Conservation (phyloP, 1,140 invertebrate species). For the Drosophila suzukii region DNA sequence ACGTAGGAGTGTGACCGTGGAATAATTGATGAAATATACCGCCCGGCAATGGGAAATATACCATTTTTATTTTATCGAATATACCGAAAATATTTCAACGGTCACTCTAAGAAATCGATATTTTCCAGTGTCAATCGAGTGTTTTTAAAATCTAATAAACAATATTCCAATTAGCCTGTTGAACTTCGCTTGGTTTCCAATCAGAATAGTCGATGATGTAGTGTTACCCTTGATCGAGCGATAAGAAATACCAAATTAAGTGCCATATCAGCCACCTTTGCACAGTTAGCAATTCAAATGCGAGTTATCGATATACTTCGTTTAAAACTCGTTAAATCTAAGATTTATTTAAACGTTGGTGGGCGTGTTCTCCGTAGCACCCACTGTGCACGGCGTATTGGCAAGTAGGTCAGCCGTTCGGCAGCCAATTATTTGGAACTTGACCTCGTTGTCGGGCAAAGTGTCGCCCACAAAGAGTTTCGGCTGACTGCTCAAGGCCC, state of each 20-base stretch:
- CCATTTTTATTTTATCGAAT: background rate
- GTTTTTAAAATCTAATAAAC: background rate
- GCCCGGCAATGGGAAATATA: background rate
- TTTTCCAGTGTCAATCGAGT: background rate
- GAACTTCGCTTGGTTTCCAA: no score
- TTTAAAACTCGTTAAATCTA: constrained; percentile 19
- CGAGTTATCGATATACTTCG: background rate
- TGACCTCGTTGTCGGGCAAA: constrained; percentile 86
- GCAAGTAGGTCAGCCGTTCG: constrained; percentile 70
- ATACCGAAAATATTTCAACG: background rate
- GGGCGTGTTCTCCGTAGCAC: constrained; percentile 7
- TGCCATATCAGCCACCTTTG: constrained; percentile 4
- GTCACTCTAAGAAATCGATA: background rate
- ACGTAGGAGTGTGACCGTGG: background rate
- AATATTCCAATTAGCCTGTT: background rate
- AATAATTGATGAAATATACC: background rate
- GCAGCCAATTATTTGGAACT: constrained; percentile 88
- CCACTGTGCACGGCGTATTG: constrained; percentile 70
- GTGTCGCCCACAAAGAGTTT: constrained; percentile 85
- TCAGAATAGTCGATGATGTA: no score
- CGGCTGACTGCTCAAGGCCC: constrained; percentile 87
- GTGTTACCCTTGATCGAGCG: no score
- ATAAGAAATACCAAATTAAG: background rate
- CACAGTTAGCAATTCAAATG: constrained; percentile 10
- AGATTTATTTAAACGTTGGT: constrained; percentile 1